phyloP scores from a whole-genome alignment of 2,888 invertebrate genomes.

The Camptogramma bilineatum region DNA sequence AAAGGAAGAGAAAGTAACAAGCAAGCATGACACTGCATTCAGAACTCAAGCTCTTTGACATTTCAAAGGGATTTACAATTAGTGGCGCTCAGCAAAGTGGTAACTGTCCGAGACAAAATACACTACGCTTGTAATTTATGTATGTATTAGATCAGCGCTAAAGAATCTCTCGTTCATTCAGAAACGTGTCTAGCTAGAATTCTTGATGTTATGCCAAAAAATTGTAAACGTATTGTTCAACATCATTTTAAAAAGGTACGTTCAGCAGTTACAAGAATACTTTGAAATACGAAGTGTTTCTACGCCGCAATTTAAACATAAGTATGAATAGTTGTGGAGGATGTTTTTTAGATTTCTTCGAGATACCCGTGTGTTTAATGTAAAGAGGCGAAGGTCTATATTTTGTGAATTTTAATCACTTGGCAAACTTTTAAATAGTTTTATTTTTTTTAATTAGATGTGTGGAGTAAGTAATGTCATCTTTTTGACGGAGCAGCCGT shows the following conservation, averaged over 20 bases:
- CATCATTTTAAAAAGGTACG: slow-evolving; percentile 18
- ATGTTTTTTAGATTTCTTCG: neutral
- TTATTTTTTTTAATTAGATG: too few relatives aligned
- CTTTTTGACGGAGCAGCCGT: too few relatives aligned
- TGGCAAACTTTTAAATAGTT: too few relatives aligned
- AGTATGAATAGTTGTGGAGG: neutral
- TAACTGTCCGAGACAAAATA: neutral
- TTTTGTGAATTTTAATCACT: too few relatives aligned
- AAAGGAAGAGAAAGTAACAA: too few relatives aligned
- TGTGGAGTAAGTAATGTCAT: too few relatives aligned
- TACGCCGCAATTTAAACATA: neutral
- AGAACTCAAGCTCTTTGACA: too few relatives aligned
- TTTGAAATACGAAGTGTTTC: slow-evolving; percentile 6
- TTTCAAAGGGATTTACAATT: too few relatives aligned
- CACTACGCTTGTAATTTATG: neutral
- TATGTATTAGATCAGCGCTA: slow-evolving; percentile 12
- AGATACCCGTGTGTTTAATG: too few relatives aligned
- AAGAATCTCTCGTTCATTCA: slow-evolving; percentile 25
- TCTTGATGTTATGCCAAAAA: slow-evolving; percentile 30
- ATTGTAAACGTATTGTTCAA: slow-evolving; percentile 20
- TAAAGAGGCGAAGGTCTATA: too few relatives aligned
- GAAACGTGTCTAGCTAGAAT: slow-evolving; percentile 21
- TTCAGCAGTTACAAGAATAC: slow-evolving; percentile 1
- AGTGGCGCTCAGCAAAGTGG: too few relatives aligned
- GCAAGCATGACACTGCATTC: too few relatives aligned